Evolutionary conservation across 2,797 vertebrate species (phyloP).

Genomic region (Catostomus latipinnis): DNA sequence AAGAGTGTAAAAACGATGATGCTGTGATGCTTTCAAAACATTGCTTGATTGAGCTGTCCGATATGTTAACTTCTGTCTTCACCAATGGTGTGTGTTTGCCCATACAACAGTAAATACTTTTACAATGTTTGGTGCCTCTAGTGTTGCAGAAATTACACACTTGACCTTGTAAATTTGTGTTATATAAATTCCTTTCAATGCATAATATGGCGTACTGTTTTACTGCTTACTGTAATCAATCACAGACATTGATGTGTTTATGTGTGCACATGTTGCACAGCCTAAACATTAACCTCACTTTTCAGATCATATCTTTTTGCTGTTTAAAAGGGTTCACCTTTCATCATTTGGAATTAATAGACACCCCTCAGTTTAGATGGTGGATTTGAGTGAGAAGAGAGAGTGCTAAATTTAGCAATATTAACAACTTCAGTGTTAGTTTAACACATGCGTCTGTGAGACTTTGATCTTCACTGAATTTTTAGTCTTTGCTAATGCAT

Average conservation of each 20-base stretch:
- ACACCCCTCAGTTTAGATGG: slow-evolving; percentile 26
- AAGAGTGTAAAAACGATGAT: too few species aligned
- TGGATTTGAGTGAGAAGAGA: slow-evolving; percentile 36
- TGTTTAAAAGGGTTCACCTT: slow-evolving; percentile 35
- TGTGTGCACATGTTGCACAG: background rate
- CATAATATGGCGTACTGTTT: background rate
- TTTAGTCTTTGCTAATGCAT: slow-evolving; percentile 35
- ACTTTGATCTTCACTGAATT: slow-evolving; percentile 49
- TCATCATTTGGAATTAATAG: slow-evolving; percentile 47
- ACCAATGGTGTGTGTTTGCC: too few species aligned
- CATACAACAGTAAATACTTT: too few species aligned
- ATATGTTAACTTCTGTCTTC: too few species aligned
- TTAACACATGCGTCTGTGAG: slow-evolving; percentile 52
- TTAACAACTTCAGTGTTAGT: slow-evolving; percentile 52
- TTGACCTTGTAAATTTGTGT: background rate
- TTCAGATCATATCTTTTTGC: slow-evolving; percentile 32
- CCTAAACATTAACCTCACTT: background rate
- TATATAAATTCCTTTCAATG: background rate
- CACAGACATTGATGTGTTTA: background rate
- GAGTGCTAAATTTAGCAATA: slow-evolving; percentile 52
- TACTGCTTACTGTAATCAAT: background rate
- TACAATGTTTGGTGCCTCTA: too few species aligned
- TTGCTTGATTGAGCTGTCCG: too few species aligned
- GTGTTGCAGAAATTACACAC: background rate
- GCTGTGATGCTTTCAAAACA: too few species aligned